A percentile compares a stretch with the other conserved stretches of the same genome.
Conservation (phyloP, 2,113 vertebrate species). For the Trichechus manatus region DNA sequence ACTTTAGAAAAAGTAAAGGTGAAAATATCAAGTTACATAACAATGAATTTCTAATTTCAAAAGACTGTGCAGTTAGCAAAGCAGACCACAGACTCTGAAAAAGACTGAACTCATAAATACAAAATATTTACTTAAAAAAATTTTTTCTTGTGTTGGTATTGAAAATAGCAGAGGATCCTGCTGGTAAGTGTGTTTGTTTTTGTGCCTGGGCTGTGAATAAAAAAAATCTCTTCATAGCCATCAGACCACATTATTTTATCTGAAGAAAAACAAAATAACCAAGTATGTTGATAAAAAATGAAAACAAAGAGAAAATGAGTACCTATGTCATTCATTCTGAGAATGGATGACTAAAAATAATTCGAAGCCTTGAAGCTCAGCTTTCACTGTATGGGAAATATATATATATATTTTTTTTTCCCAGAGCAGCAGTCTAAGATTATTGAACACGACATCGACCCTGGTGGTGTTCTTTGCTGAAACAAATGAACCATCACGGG, state of each 20-base stretch:
- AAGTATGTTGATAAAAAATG: neutral
- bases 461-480: conserved; percentile 42
- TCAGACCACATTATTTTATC: neutral
- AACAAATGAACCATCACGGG: conserved; percentile 51
- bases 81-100: neutral
- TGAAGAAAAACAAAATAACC: neutral
- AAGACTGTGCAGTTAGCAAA: neutral
- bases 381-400: conserved; percentile 27
- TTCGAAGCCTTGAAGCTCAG: neutral
- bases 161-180: neutral
- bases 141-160: neutral
- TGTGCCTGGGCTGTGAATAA: neutral
- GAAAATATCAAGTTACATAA: neutral
- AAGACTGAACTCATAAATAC: neutral
- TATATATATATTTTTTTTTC: neutral
- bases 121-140: neutral
- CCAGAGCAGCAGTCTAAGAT: neutral
- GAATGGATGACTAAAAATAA: conserved; percentile 13
- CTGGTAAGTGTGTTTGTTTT: neutral
- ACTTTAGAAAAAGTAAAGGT: neutral
- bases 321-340: neutral
- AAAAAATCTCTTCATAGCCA: neutral
- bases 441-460: conserved; percentile 39
- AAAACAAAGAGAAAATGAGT: conserved; percentile 48
- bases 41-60: conserved; percentile 36